Evolutionary conservation across 2,113 vertebrate genomes (phyloP).

Genomic region (Hemiscyllium ocellatum): DNA sequence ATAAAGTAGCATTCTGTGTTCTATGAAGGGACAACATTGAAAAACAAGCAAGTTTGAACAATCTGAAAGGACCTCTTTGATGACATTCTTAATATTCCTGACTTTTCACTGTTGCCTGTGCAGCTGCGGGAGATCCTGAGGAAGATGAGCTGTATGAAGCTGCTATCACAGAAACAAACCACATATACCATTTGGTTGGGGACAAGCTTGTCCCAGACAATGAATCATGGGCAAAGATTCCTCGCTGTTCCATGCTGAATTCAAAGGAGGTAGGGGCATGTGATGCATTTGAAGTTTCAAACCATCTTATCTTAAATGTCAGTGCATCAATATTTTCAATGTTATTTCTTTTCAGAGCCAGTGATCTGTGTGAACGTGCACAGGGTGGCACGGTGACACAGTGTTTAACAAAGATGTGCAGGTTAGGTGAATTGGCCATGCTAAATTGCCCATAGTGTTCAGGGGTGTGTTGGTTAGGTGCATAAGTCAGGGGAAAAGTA

Average conservation of each 20-base stretch:
- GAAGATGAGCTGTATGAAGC: slow-evolving; percentile 63
- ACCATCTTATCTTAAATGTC: neutral
- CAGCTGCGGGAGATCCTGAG: slow-evolving; percentile 52
- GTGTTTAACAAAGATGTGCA: no score
- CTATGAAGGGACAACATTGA: no score
- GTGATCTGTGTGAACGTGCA: neutral
- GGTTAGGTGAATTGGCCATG: no score
- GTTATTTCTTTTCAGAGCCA: neutral
- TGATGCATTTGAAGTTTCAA: neutral
- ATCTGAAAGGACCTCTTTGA: neutral
- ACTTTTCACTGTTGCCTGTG: neutral
- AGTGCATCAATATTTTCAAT: neutral
- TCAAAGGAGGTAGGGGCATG: slow-evolving; percentile 51
- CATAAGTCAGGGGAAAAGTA: no score
- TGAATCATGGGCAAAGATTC: slow-evolving; percentile 59
- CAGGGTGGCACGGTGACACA: no score
- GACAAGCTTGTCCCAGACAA: slow-evolving; percentile 61
- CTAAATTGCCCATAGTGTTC: no score
- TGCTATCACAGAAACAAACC: slow-evolving; percentile 63
- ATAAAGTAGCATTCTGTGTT: neutral
- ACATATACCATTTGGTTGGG: slow-evolving; percentile 61
- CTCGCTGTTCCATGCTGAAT: slow-evolving; percentile 52
- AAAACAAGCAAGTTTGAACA: neutral
- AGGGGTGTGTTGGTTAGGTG: no score
- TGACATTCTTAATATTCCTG: neutral